Percentiles rank a stretch among this genome's conserved stretches.
Conservation (phyloP, 2,797 vertebrate species). For the Phalanger gymnotis region DNA sequence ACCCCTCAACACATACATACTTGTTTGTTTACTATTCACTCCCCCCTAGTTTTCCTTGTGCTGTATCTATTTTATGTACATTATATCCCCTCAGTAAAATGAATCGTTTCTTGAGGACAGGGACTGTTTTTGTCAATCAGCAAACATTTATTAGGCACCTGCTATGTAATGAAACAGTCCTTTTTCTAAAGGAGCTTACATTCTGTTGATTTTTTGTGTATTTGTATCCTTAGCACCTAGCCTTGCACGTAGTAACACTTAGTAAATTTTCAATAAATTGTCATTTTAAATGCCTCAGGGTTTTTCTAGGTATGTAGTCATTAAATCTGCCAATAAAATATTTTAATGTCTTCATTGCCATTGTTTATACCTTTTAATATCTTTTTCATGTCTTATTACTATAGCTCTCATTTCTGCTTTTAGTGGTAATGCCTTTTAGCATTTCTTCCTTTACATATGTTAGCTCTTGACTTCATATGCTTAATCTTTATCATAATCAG, state of each 20-base stretch:
- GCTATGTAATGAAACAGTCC: background rate
- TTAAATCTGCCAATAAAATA: too few species aligned
- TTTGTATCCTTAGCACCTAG: background rate
- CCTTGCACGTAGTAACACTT: background rate
- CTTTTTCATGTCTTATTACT: too few species aligned
- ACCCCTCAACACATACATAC: background rate
- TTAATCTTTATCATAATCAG: too few species aligned
- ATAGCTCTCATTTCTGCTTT: too few species aligned
- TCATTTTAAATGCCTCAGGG: too few species aligned
- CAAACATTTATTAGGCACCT: background rate
- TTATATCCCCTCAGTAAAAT: background rate
- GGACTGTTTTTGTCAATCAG: background rate
- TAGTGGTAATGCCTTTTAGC: too few species aligned
- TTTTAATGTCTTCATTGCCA: too few species aligned
- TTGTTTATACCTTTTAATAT: too few species aligned
- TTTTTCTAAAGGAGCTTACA: background rate
- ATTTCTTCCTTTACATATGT: too few species aligned
- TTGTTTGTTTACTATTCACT: background rate
- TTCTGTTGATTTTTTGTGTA: background rate
- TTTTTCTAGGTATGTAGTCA: too few species aligned
- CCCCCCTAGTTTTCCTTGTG: background rate
- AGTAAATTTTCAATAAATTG: too few species aligned
- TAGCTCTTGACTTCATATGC: too few species aligned
- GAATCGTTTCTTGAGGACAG: background rate
- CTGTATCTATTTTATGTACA: background rate